Percentiles rank a stretch among this genome's conserved stretches.
Conservation (phyloP, 2,113 vertebrate genomes). For the Paracanthobrama guichenoti region DNA sequence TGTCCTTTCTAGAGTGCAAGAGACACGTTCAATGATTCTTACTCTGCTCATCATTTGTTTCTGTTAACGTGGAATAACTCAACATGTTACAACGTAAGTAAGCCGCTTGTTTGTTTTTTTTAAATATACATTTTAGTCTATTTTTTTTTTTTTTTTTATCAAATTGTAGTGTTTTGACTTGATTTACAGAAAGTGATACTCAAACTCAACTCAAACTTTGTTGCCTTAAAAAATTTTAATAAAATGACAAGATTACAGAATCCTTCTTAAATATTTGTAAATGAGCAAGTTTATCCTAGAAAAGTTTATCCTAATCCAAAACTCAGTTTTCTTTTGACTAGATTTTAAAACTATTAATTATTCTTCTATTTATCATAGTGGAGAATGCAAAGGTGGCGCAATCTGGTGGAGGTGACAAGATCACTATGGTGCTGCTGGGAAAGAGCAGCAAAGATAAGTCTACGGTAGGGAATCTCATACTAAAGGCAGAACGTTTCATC, state of each 20-base stretch:
- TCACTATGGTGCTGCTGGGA: conserved; percentile 20
- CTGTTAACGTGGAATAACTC: background rate
- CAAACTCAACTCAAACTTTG: background rate
- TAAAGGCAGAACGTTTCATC: background rate
- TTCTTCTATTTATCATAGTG: background rate
- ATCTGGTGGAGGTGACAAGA: background rate
- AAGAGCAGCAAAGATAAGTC: conserved; percentile 2
- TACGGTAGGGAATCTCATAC: background rate
- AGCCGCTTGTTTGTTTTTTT: background rate
- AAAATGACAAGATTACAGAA: background rate
- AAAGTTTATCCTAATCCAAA: background rate
- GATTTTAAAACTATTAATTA: background rate
- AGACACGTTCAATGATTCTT: background rate
- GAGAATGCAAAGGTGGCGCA: background rate
- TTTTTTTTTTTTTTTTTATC: background rate
- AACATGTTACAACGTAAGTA: conserved; percentile 14
- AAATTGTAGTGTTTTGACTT: background rate
- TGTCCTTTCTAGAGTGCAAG: background rate
- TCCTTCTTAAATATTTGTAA: background rate
- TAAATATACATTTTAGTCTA: background rate
- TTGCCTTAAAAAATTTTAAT: background rate
- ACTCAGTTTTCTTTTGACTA: background rate
- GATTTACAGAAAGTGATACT: background rate
- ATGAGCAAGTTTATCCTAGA: background rate
- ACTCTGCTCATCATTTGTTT: background rate